These are phyloP conservation scores for Sterna hirundo DNA, from an alignment of 2,113 vertebrate genomes.

Conservation along the genomic window DNA sequence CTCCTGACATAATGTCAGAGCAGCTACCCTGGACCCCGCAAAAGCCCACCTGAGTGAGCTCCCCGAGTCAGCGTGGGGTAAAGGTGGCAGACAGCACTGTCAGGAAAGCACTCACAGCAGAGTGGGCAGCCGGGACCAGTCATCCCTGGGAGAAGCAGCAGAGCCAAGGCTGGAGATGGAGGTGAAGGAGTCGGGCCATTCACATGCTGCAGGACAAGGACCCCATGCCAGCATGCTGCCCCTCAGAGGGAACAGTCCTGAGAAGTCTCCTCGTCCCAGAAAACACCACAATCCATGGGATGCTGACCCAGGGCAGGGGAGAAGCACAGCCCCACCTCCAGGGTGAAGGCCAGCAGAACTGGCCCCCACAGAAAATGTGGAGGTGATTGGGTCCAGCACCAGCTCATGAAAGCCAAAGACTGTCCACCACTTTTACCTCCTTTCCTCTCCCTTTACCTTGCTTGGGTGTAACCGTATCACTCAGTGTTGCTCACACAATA, in stretches of 20 bases:
- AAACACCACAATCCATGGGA: neutral
- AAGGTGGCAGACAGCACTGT: too few species aligned
- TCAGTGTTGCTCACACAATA: neutral
- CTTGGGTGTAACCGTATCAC: neutral
- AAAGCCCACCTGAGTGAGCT: neutral
- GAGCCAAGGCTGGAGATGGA: neutral
- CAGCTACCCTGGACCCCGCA: neutral
- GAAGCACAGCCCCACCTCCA: neutral
- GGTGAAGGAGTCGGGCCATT: neutral
- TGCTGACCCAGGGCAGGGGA: neutral
- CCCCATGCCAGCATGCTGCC: accelerated
- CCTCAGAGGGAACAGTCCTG: neutral
- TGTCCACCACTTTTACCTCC: neutral
- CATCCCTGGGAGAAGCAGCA: neutral
- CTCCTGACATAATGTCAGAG: neutral
- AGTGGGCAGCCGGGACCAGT: neutral
- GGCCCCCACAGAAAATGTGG: neutral
- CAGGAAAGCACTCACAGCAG: neutral
- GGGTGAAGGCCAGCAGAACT: neutral
- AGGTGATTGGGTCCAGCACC: neutral
- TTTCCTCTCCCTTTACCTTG: neutral
- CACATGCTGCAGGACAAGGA: neutral
- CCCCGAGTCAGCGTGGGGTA: neutral
- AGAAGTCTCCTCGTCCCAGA: neutral
- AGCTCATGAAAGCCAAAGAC: neutral